Evolutionary conservation across 2,113 vertebrate species (phyloP).

Genomic region (Elgaria multicarinata): DNA sequence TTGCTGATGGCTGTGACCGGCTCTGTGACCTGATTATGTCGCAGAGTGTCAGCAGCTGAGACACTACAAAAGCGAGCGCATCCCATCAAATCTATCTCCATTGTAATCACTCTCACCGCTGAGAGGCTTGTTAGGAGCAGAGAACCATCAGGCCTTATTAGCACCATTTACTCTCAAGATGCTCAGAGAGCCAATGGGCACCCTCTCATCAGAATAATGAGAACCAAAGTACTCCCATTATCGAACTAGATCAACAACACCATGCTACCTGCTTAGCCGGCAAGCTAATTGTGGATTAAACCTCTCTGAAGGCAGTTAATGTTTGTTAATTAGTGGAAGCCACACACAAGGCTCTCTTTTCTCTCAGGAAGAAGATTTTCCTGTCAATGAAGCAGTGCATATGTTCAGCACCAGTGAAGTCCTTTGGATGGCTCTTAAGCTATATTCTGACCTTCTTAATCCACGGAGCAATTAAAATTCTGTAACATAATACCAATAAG

Average conservation of each 20-base stretch:
- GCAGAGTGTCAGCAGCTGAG: conserved; percentile 85
- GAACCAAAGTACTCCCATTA: conserved; percentile 58
- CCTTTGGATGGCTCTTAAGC: conserved; percentile 17
- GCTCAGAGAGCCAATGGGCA: conserved; percentile 67
- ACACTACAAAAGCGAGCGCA: conserved; percentile 86
- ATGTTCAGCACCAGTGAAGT: not conserved
- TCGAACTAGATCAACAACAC: conserved; percentile 55
- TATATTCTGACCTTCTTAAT: conserved; percentile 2
- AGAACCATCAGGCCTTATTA: conserved; percentile 86
- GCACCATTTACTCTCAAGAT: conserved; percentile 82
- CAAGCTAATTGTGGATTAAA: conserved; percentile 35
- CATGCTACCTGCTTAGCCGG: not conserved
- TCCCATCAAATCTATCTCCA: conserved; percentile 85
- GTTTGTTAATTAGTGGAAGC: conserved; percentile 29
- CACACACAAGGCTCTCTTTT: not conserved
- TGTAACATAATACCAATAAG: not conserved
- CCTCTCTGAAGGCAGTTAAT: conserved; percentile 40
- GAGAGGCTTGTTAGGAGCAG: conserved; percentile 81
- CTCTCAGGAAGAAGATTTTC: conserved; percentile 11
- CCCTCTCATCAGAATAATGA: conserved; percentile 68
- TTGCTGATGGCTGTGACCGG: conserved; percentile 86
- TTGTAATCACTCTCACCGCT: conserved; percentile 79
- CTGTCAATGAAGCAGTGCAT: not conserved
- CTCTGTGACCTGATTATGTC: conserved; percentile 93
- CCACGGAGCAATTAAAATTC: conserved; percentile 8